Base-by-base conservation (phyloP, 2,113 vertebrate genomes). In the Lota lota region DNA sequence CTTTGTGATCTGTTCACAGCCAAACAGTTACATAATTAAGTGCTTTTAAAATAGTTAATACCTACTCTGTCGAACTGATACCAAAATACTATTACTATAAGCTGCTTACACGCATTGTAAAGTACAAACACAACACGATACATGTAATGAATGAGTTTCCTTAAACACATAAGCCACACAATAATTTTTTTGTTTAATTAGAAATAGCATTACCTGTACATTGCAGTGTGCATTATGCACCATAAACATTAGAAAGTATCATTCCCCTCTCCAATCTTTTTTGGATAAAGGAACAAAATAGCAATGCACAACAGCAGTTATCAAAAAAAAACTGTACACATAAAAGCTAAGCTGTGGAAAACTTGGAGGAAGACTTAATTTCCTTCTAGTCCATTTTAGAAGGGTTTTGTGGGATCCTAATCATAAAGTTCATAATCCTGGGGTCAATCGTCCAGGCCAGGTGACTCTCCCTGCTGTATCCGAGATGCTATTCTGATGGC, bases 401-500 rank as follows among this genome's bases (percentile, higher is more conserved):
- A 69, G 66, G 73, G 75, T 63, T 70, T 69, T 47, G 40, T 47
- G 2, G 40, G 14, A 76, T 72, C 59, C 67, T 61, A 75, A 64
- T 77, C 36, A 67, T 63, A 69, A 81, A 69, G 83, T 86, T 72
- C 72, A 58, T 65, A 53, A 66, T 53, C 3, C 71, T 40, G 54
- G 24, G 18, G 74, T 95, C 93, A 99, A 89, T 98, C 96, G 76
- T 99, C 97, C 82, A 99, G 89, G 63, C 94, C 97, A 7, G 95
- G 95, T 0, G 95, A 96, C 86, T 99, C 97, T 79, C 97, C 97
- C 85, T 98, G 97, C 64, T 99, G 97, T 94, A 99, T 99, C 88
- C 97, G 93, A 64, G 97, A 99, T 68, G 97, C 97, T 94, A 99
- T 98, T 90, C 97, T 93, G 87, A 99, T 99, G 89, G 97, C 97